phyloP scores from a whole-genome alignment of 2,888 invertebrate genomes.

The Loripinus fragilis region DNA sequence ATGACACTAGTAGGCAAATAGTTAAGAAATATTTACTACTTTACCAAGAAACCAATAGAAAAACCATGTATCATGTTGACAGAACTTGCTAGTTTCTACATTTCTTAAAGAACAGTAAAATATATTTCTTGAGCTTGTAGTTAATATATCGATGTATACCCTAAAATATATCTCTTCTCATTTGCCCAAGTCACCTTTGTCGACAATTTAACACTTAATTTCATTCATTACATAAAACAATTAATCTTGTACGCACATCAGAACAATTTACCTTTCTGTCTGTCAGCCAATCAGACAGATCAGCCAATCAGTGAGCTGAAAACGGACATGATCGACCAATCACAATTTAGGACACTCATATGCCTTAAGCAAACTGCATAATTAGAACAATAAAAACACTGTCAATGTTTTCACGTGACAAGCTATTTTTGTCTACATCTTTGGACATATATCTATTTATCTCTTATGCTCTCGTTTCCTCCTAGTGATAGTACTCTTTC shows the following conservation, averaged over 20 bases:
- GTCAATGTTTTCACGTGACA: neutral
- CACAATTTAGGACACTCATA: neutral
- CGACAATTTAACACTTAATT: neutral
- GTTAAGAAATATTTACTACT: neutral
- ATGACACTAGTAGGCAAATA: too few relatives aligned
- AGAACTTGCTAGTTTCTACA: too few relatives aligned
- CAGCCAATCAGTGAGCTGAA: neutral
- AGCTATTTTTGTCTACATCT: too few relatives aligned
- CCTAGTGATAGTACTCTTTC: too few relatives aligned
- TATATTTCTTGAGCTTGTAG: neutral
- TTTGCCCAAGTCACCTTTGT: constrained; percentile 2
- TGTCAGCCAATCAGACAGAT: neutral
- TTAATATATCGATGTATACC: too few relatives aligned
- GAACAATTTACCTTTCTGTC: constrained; percentile 1
- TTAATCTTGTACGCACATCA: constrained; percentile 5
- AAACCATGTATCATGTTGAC: constrained; percentile 13
- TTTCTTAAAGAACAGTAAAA: neutral
- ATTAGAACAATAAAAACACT: constrained; percentile 2
- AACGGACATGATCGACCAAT: neutral
- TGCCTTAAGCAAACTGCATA: constrained; percentile 8
- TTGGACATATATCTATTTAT: too few relatives aligned
- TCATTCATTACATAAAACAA: neutral
- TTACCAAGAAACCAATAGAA: constrained; percentile 12
- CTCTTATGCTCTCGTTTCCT: too few relatives aligned
- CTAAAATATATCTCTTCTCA: too few relatives aligned